Evolutionary conservation across 2,113 vertebrate species (phyloP).

Genomic region (Tachysurus fulvidraco): DNA sequence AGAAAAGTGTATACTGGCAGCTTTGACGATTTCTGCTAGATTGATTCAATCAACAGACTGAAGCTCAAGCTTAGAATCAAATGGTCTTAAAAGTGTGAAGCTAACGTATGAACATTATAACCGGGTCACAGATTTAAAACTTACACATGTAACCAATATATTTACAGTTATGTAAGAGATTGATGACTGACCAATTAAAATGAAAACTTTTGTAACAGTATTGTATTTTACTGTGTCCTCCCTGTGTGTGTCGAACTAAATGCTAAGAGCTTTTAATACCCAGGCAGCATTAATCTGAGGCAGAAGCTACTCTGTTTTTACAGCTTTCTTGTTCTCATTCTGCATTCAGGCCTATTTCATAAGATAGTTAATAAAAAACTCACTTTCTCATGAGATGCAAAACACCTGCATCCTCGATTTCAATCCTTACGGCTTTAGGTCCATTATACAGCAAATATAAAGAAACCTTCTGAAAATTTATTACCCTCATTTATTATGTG

Average conservation of each 20-base stretch:
- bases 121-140: slow-evolving; percentile 61
- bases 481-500: not conserved
- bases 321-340: not conserved
- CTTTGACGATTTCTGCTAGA: slow-evolving; percentile 37
- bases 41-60: not conserved
- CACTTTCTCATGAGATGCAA: not conserved
- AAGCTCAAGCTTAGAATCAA: slow-evolving; percentile 36
- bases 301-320: not conserved
- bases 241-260: not conserved
- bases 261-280: not conserved
- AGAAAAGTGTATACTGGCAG: slow-evolving; percentile 1
- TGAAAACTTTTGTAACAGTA: slow-evolving; percentile 65
- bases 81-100: slow-evolving; percentile 46
- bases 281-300: no score
- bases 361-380: not conserved
- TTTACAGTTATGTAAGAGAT: slow-evolving; percentile 72
- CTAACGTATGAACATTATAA: slow-evolving; percentile 49
- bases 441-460: not conserved
- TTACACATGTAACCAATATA: slow-evolving; percentile 65
- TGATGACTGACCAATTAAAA: slow-evolving; percentile 65
- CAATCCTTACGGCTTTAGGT: no score
- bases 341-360: not conserved
- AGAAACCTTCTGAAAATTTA: not conserved
- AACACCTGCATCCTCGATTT: not conserved
- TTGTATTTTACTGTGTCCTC: not conserved